phyloP scores from a whole-genome alignment of 2,797 vertebrate genomes.

The Pachyuromys duprasi region DNA sequence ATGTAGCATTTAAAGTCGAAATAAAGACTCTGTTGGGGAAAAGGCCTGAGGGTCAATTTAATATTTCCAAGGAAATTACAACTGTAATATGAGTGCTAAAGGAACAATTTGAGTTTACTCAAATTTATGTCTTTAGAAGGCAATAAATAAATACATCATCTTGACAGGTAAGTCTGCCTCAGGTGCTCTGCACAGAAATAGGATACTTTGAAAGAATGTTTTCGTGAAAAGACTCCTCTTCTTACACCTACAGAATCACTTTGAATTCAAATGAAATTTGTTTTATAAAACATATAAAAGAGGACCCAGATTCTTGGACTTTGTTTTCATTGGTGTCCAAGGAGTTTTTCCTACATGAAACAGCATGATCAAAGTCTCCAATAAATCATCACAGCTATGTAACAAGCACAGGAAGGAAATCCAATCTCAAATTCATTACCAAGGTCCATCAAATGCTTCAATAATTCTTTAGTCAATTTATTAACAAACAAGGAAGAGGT shows the following conservation, averaged over 20 bases:
- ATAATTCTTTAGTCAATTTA: not conserved
- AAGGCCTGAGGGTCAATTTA: slow-evolving; percentile 47
- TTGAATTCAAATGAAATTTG: slow-evolving; percentile 69
- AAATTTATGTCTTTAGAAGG: slow-evolving; percentile 70
- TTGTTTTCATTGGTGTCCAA: slow-evolving; percentile 19
- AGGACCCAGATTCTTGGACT: not conserved
- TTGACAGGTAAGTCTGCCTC: slow-evolving; percentile 65
- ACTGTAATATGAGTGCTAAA: slow-evolving; percentile 48
- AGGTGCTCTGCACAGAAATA: slow-evolving; percentile 62
- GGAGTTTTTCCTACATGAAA: slow-evolving; percentile 19
- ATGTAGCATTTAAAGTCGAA: slow-evolving; percentile 35
- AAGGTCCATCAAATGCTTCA: not conserved
- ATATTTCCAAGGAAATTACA: slow-evolving; percentile 43
- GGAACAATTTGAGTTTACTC: slow-evolving; percentile 62
- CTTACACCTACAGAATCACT: not conserved
- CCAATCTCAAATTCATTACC: not conserved
- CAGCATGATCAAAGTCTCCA: not conserved
- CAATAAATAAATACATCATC: slow-evolving; percentile 65
- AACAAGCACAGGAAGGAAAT: not conserved
- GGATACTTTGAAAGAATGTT: slow-evolving; percentile 47
- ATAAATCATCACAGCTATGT: slow-evolving; percentile 10
- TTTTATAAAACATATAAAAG: slow-evolving; percentile 48
- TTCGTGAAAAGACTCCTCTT: slow-evolving; percentile 61
- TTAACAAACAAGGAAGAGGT: not conserved
- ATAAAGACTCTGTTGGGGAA: not conserved